Conservation (phyloP, 2,888 invertebrate species). For the Polyommatus icarus region DNA sequence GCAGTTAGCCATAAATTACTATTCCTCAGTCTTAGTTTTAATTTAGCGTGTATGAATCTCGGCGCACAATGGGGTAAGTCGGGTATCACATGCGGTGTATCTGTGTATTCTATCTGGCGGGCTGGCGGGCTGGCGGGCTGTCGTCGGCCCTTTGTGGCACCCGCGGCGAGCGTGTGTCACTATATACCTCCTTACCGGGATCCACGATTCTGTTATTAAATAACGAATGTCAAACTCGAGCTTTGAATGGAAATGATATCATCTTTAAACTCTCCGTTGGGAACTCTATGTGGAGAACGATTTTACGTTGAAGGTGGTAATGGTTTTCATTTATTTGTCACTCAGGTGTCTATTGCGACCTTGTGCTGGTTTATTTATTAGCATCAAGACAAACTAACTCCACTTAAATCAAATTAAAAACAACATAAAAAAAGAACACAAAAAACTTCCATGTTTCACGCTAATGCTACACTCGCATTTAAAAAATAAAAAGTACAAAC, state of each 20-base stretch:
- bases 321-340: not conserved
- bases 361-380: not conserved
- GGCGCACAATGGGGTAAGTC: slow-evolving; percentile 26
- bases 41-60: slow-evolving; percentile 1
- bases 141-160: slow-evolving; percentile 58
- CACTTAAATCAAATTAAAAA: too few species aligned
- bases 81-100: slow-evolving; percentile 32
- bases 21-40: not conserved
- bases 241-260: slow-evolving; percentile 15
- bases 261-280: not conserved
- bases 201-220: slow-evolving; percentile 18
- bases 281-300: not conserved
- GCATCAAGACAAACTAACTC: too few species aligned
- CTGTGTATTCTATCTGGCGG: slow-evolving; percentile 43
- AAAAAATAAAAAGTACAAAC: not conserved
- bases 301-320: not conserved
- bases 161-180: slow-evolving; percentile 40
- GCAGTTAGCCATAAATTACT: not conserved
- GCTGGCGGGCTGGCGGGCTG: slow-evolving; percentile 42
- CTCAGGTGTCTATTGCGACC: not conserved
- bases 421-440: not conserved
- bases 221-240: slow-evolving; percentile 16
- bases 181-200: slow-evolving; percentile 28
- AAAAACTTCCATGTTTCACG: not conserved
- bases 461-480: not conserved